Conservation (phyloP, 2,888 invertebrate genomes). For the Rhimphoctona megacephalus region DNA sequence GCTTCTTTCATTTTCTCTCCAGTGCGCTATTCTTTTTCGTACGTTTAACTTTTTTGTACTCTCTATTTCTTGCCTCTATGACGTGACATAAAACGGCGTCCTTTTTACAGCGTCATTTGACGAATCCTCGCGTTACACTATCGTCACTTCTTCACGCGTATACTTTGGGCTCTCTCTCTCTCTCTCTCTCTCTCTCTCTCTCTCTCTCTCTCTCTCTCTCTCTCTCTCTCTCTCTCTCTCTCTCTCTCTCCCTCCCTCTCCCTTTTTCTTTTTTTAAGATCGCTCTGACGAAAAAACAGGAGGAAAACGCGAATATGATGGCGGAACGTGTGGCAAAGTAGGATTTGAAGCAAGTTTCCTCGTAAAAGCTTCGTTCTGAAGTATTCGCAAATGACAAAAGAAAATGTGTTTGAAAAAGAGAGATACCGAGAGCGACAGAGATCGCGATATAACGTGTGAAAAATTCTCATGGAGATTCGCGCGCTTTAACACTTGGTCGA, state of each 20-base stretch:
- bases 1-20: neutral
- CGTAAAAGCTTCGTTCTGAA: constrained; percentile 70
- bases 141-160: constrained; percentile 27
- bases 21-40: constrained; percentile 9
- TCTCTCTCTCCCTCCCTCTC: constrained; percentile 6
- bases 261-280: constrained; percentile 27
- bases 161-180: constrained; percentile 3
- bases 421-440: neutral
- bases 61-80: constrained; percentile 55
- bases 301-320: constrained; percentile 63
- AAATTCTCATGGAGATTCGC: constrained; percentile 42
- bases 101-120: constrained; percentile 66
- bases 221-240: neutral
- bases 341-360: constrained; percentile 71
- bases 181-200: constrained; percentile 6
- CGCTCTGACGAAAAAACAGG: constrained; percentile 28
- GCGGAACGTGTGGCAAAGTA: constrained; percentile 43
- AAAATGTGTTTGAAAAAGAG: constrained; percentile 38
- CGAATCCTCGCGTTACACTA: constrained; percentile 51
- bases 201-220: constrained; percentile 13
- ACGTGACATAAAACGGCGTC: constrained; percentile 52
- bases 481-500: constrained; percentile 29
- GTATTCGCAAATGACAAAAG: constrained; percentile 70
- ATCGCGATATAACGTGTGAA: constrained; percentile 9
- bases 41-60: constrained; percentile 44